These are phyloP conservation scores for Vanessa tameamea DNA, from an alignment of 1,140 invertebrate genomes.

Conservation along the genomic window DNA sequence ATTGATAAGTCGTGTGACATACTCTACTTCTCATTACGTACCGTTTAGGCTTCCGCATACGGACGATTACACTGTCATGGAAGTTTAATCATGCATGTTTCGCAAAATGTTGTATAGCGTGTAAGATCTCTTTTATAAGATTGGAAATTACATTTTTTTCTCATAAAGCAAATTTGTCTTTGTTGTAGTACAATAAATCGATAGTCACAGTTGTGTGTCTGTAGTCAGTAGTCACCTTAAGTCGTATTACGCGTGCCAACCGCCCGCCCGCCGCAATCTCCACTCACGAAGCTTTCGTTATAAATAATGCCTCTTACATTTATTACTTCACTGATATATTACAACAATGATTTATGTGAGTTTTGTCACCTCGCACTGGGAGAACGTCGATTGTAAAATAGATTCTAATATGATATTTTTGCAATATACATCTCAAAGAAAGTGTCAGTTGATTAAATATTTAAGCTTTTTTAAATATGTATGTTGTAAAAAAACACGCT, in stretches of 20 bases:
- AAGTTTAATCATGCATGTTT: conserved; percentile 1
- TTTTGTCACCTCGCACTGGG: conserved; percentile 53
- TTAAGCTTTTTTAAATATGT: neutral
- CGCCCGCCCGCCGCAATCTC: conserved; percentile 37
- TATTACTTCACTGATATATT: conserved; percentile 61
- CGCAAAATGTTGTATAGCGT: neutral
- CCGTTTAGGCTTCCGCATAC: conserved; percentile 36
- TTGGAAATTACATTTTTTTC: neutral
- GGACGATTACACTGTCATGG: conserved; percentile 11
- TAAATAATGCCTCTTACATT: conserved; percentile 51
- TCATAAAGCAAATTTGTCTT: neutral
- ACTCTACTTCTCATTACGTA: conserved; percentile 49
- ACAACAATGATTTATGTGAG: conserved; percentile 66
- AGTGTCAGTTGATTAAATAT: neutral
- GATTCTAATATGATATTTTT: conserved; percentile 26
- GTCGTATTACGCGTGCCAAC: conserved; percentile 38
- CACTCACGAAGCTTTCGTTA: conserved; percentile 59
- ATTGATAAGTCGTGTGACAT: conserved; percentile 69
- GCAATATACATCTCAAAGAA: conserved; percentile 19
- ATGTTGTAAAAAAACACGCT: too few relatives aligned
- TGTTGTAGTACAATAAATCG: neutral
- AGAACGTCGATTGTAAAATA: conserved; percentile 29
- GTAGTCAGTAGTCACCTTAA: conserved; percentile 14
- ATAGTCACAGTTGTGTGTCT: neutral
- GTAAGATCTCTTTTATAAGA: neutral